phyloP scores from a whole-genome alignment of 2,888 invertebrate species.

The Tachina fera region DNA sequence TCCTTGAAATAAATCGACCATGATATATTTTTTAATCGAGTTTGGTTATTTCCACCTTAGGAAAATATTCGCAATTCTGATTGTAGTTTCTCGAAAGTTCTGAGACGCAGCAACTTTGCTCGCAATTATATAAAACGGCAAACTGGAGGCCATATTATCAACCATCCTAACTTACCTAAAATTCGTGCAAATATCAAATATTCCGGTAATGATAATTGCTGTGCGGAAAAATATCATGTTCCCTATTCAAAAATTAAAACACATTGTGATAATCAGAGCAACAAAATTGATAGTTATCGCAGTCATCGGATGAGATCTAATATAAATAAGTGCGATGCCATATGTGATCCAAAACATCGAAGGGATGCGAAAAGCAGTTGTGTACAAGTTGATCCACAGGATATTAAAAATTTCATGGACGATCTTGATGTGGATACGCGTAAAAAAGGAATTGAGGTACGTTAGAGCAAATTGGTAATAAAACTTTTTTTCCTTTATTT shows the following conservation, averaged over 20 bases:
- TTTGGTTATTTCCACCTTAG: conserved; percentile 26
- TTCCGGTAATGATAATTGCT: conserved; percentile 79
- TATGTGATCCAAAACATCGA: conserved; percentile 71
- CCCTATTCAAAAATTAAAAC: conserved; percentile 78
- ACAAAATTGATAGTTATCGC: conserved; percentile 77
- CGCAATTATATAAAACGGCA: conserved; percentile 75
- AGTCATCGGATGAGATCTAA: conserved; percentile 68
- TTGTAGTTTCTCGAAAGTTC: conserved; percentile 46
- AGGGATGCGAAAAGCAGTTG: conserved; percentile 78
- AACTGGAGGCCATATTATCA: conserved; percentile 76
- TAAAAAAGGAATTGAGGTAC: conserved; percentile 82
- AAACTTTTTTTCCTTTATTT: no score
- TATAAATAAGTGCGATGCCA: conserved; percentile 70
- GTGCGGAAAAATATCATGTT: conserved; percentile 76
- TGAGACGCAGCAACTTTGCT: conserved; percentile 73
- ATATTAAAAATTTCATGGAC: conserved; percentile 79
- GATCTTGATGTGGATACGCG: conserved; percentile 79
- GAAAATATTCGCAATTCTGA: conserved; percentile 56
- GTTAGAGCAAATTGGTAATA: conserved; percentile 23
- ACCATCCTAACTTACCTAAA: conserved; percentile 79
- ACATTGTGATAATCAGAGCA: conserved; percentile 74
- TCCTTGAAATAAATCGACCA: neutral
- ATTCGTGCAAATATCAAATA: conserved; percentile 82
- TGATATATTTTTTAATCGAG: neutral
- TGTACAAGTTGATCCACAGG: conserved; percentile 80